These are phyloP conservation scores for Eurytoma californica DNA, from an alignment of 2,888 invertebrate genomes.

Conservation along the genomic window DNA sequence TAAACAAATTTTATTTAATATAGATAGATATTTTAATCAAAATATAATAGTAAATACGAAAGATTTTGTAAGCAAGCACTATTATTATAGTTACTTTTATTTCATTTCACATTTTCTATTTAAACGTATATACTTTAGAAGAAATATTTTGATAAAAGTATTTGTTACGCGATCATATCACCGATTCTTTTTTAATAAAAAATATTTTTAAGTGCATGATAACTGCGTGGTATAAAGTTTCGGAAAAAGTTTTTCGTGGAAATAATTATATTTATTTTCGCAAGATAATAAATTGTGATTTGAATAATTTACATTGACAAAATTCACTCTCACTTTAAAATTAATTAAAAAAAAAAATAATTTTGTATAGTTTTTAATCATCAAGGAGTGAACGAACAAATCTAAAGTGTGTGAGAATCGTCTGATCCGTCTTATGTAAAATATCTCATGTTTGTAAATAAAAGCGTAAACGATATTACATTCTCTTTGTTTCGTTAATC, in stretches of 20 bases:
- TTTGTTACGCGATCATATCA: slow-evolving; percentile 41
- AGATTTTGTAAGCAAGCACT: slow-evolving; percentile 48
- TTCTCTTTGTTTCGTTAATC: slow-evolving; percentile 28
- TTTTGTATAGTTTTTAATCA: slow-evolving; percentile 53
- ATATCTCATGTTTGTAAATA: slow-evolving; percentile 57
- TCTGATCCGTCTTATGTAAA: slow-evolving; percentile 52
- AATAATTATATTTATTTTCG: slow-evolving; percentile 41
- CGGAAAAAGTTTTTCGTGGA: slow-evolving; percentile 24
- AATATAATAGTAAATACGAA: slow-evolving; percentile 50
- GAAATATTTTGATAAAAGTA: slow-evolving; percentile 57
- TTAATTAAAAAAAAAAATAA: slow-evolving; percentile 34
- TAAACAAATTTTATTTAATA: slow-evolving; percentile 47
- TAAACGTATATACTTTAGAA: slow-evolving; percentile 22
- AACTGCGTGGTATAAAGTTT: slow-evolving; percentile 25
- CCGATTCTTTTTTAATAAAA: slow-evolving; percentile 42
- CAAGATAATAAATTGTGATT: slow-evolving; percentile 55
- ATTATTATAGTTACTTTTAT: slow-evolving; percentile 42
- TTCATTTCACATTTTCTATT: slow-evolving; percentile 44
- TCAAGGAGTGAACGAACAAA: slow-evolving; percentile 52
- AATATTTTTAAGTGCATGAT: slow-evolving; percentile 46
- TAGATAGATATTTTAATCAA: slow-evolving; percentile 53
- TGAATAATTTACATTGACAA: slow-evolving; percentile 46
- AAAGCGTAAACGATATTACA: slow-evolving; percentile 53
- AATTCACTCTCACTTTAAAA: slow-evolving; percentile 37
- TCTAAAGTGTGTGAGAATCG: slow-evolving; percentile 51